Percentiles rank a stretch among this genome's conserved stretches.
Conservation (phyloP, 1,140 invertebrate species). For the Drosophila asahinai region DNA sequence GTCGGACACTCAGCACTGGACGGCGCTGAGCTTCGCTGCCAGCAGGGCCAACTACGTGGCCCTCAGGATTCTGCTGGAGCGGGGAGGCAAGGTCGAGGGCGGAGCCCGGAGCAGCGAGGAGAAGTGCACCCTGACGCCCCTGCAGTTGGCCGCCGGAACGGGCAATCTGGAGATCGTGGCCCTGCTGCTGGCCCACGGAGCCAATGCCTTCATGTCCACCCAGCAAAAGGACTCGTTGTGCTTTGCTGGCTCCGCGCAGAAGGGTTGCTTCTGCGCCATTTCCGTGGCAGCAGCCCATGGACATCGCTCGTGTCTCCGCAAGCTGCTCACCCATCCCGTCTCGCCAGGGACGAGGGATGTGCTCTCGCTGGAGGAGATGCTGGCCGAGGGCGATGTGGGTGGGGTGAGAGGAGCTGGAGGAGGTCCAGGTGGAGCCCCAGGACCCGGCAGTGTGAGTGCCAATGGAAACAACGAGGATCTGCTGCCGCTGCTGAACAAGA, state of each 20-base stretch:
- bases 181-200: slow-evolving; percentile 92
- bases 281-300: slow-evolving; percentile 95
- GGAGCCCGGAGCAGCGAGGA: slow-evolving; percentile 92
- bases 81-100: slow-evolving; percentile 94
- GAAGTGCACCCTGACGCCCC: slow-evolving; percentile 93
- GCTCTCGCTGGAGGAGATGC: slow-evolving; percentile 94
- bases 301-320: slow-evolving; percentile 91
- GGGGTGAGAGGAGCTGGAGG: slow-evolving; percentile 27
- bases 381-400: slow-evolving; percentile 90
- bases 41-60: slow-evolving; percentile 87
- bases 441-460: slow-evolving; percentile 5
- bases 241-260: slow-evolving; percentile 93
- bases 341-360: slow-evolving; percentile 89
- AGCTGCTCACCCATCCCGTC: slow-evolving; percentile 91
- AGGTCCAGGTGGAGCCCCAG: slow-evolving; percentile 20
- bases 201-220: slow-evolving; percentile 94
- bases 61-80: slow-evolving; percentile 89
- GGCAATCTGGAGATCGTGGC: slow-evolving; percentile 93
- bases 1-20: slow-evolving; percentile 92
- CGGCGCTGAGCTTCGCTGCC: slow-evolving; percentile 90
- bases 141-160: slow-evolving; percentile 93
- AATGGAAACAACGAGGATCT: slow-evolving; percentile 68
- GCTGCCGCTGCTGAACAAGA: slow-evolving; percentile 89
- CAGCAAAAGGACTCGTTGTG: slow-evolving; percentile 92
- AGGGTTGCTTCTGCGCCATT: slow-evolving; percentile 93